phyloP scores from a whole-genome alignment of 2,888 invertebrate genomes.

The Chrysomela aeneicollis region DNA sequence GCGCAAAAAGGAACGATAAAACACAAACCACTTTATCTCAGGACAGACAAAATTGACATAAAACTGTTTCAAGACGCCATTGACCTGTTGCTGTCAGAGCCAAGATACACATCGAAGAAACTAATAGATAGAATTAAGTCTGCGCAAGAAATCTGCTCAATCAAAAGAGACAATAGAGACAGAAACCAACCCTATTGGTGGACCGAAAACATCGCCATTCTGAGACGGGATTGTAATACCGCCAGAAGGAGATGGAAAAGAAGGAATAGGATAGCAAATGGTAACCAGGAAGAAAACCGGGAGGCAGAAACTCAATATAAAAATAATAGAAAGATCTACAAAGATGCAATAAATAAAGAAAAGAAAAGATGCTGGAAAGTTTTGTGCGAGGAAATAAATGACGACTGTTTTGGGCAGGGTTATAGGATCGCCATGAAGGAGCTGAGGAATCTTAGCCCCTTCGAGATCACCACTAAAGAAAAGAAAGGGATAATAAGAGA shows the following conservation, averaged over 20 bases:
- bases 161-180: background rate
- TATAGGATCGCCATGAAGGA: constrained; percentile 1
- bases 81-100: background rate
- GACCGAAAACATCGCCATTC: background rate
- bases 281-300: background rate
- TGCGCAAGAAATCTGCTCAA: constrained; percentile 5
- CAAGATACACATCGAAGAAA: background rate
- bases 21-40: background rate
- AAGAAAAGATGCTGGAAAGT: background rate
- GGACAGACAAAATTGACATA: background rate
- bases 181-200: background rate
- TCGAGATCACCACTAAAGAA: background rate
- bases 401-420: constrained; percentile 1
- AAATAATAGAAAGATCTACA: background rate
- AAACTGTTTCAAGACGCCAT: constrained; percentile 5
- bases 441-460: background rate
- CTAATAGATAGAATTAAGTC: background rate
- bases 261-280: background rate
- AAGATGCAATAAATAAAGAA: background rate
- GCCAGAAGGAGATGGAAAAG: background rate
- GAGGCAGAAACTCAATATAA: background rate
- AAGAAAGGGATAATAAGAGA: background rate
- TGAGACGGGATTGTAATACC: background rate
- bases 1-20: background rate
- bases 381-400: background rate